phyloP scores from a whole-genome alignment of 2,797 vertebrate genomes.

The Phrynocephalus forsythii region DNA sequence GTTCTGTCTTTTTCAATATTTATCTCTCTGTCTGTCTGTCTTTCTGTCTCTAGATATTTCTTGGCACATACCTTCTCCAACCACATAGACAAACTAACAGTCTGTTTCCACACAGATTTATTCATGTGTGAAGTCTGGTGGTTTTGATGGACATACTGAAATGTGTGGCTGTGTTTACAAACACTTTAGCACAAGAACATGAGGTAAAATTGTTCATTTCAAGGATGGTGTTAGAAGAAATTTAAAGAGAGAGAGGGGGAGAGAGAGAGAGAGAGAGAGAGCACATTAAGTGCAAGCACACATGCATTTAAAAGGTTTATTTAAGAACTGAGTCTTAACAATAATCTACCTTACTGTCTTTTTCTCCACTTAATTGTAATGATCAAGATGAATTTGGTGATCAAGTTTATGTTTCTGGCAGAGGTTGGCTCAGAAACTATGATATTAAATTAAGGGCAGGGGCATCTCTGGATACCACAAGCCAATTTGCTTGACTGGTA shows the following conservation, averaged over 20 bases:
- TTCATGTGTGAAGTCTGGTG: conserved; percentile 63
- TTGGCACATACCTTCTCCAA: neutral
- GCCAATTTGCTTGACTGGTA: neutral
- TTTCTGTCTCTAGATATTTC: conserved; percentile 22
- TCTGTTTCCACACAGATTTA: conserved; percentile 29
- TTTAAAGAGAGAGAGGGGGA: neutral
- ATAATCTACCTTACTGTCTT: neutral
- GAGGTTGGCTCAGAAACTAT: too few relatives aligned
- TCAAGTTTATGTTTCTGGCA: neutral
- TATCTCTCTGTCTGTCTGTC: neutral
- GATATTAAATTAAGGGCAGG: neutral
- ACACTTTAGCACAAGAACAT: conserved; percentile 63
- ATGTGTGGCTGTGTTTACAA: conserved; percentile 61
- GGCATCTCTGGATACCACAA: neutral
- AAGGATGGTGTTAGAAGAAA: conserved; percentile 21
- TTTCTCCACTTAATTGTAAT: neutral
- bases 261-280: too few relatives aligned
- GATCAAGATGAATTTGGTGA: neutral
- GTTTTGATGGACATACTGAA: conserved; percentile 55
- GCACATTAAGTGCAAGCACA: neutral
- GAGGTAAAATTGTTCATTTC: conserved; percentile 32
- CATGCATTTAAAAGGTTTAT: neutral
- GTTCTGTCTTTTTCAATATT: conserved; percentile 1
- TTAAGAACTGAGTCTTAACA: conserved; percentile 11
- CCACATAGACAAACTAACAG: neutral